Base-by-base conservation (phyloP, 2,797 vertebrate species). In the Danio albolineatus region DNA sequence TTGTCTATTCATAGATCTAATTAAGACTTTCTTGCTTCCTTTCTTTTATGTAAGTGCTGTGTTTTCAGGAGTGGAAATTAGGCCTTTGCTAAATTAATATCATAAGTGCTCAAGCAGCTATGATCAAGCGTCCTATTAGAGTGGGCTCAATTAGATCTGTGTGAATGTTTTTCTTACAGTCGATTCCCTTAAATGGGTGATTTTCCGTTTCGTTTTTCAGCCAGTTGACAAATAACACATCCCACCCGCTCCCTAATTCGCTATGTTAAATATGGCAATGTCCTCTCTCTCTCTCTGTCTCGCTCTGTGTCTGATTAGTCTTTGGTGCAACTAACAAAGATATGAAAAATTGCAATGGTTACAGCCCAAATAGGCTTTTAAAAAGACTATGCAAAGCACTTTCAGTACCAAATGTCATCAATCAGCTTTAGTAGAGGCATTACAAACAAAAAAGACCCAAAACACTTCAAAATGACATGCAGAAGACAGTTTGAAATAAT, bases 81-180 rank as follows among this genome's bases (percentile, higher is more conserved):
- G 75, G 86, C 81, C 84, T 75, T 73, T 4, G 83, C 67, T 86
- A 89, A 92, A 92, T 91, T 88, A 91, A 92, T 86, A 87, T 86
- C 87, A 86, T 88, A 90, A 91, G 91, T 83, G 88, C 88, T 92
- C 86, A 87, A 88, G 89, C 77, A 74, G 85, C 85, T 79, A 82
- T 90, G 90, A 92, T 92, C 88, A 90, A 93, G 88, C 91, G 86
- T 90, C 87, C 87, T 88, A 91, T 91, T 93, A 92, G 85, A 81
- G 86, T 17, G 71, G 73, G 83, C 85, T 87, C 79, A 91, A 92
- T 92, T 88, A 91, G 84, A 87, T 86, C 83, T 78, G 80, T 89
- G 69, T 81, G 86, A 88, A 85, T 89, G 77, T 88, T 87, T 87
- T 87, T 84, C 85, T 84, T 86, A 87, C 82, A 89, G 74, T 82